These are phyloP conservation scores for Nomada goodeniana DNA, from an alignment of 2,888 invertebrate genomes.

Conservation along the genomic window DNA sequence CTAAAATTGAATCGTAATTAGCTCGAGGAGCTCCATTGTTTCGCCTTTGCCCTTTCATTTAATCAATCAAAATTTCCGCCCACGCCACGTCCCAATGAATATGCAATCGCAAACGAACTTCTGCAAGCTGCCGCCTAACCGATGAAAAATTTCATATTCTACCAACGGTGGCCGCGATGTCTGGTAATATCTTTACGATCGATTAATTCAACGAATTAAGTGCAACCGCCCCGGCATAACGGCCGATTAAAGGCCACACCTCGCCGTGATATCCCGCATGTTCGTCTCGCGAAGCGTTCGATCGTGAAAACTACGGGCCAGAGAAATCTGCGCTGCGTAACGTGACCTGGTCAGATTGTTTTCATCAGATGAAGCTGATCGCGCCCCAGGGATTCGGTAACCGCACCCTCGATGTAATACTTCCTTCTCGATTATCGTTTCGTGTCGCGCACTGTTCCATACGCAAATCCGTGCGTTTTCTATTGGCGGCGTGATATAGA, in stretches of 20 bases:
- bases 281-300: not conserved
- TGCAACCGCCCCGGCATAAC: not conserved
- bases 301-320: not conserved
- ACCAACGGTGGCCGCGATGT: not conserved
- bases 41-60: not conserved
- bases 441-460: not conserved
- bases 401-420: not conserved
- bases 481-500: not conserved
- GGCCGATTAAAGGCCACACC: constrained; percentile 31
- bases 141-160: constrained; percentile 28
- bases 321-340: not conserved
- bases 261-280: not conserved
- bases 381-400: constrained; percentile 3
- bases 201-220: constrained; percentile 41
- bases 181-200: constrained; percentile 10
- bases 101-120: constrained; percentile 15
- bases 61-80: constrained; percentile 7
- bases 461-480: too few relatives aligned
- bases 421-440: constrained; percentile 25
- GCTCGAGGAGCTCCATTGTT: not conserved
- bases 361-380: not conserved
- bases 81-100: constrained; percentile 12
- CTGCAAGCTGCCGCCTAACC: not conserved
- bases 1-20: too few relatives aligned
- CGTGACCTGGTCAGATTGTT: not conserved